phyloP scores from a whole-genome alignment of 2,797 vertebrate genomes.

The Takifugu ocellatus region DNA sequence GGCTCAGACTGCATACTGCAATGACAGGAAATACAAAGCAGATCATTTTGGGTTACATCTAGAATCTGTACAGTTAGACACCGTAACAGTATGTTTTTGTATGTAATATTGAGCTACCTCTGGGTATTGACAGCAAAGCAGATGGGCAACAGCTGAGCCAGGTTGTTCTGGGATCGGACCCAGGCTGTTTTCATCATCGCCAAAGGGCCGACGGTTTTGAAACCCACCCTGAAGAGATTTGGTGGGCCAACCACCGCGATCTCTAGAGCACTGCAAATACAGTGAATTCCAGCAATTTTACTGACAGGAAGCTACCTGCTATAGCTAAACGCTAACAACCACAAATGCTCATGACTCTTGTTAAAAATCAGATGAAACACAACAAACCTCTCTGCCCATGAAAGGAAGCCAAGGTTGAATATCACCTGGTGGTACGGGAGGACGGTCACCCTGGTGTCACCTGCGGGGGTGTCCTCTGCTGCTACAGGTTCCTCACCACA shows the following conservation, averaged over 20 bases:
- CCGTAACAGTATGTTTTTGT: too few relatives aligned
- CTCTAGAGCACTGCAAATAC: slow-evolving; percentile 59
- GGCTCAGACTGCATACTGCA: slow-evolving; percentile 73
- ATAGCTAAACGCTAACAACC: too few relatives aligned
- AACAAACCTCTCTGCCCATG: slow-evolving; percentile 51
- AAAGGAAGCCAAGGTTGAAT: slow-evolving; percentile 42
- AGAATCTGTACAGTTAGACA: too few relatives aligned
- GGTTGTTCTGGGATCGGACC: slow-evolving; percentile 58
- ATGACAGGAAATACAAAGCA: slow-evolving; percentile 38
- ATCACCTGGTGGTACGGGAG: slow-evolving; percentile 59
- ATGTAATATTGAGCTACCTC: slow-evolving; percentile 40
- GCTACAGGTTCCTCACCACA: slow-evolving; percentile 53
- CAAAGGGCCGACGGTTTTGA: slow-evolving; percentile 32
- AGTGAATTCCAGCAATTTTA: background rate
- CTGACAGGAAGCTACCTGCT: too few relatives aligned
- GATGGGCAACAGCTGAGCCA: slow-evolving; percentile 60
- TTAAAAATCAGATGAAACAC: background rate
- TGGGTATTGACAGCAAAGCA: slow-evolving; percentile 70
- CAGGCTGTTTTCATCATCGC: slow-evolving; percentile 51
- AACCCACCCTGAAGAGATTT: slow-evolving; percentile 42
- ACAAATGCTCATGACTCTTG: too few relatives aligned
- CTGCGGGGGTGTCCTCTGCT: slow-evolving; percentile 30
- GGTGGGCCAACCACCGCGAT: slow-evolving; percentile 68
- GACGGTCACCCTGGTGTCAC: slow-evolving; percentile 22
- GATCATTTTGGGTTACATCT: background rate